phyloP scores from a whole-genome alignment of 2,797 vertebrate genomes.

The Tauraco hartlaubi region DNA sequence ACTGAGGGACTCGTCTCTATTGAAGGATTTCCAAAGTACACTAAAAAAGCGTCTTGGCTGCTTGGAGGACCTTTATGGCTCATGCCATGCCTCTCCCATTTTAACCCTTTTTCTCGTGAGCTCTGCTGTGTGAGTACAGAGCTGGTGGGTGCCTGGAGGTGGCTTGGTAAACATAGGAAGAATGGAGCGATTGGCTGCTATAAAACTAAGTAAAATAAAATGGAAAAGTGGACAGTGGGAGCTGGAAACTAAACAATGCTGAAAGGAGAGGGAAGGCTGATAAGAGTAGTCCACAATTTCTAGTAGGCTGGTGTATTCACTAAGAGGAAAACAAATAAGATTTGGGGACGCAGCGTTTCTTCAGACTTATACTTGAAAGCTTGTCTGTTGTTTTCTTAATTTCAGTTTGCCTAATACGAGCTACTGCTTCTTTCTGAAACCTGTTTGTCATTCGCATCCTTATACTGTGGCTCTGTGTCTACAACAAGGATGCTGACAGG shows the following conservation, averaged over 20 bases:
- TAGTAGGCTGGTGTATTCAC: background rate
- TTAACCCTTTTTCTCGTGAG: background rate
- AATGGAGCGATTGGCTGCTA: background rate
- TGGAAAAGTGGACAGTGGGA: background rate
- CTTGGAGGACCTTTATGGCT: background rate
- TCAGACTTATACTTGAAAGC: background rate
- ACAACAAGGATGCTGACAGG: background rate
- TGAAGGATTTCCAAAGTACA: background rate
- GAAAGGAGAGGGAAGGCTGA: background rate
- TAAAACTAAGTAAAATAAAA: background rate
- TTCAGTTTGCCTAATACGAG: background rate
- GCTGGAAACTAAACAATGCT: background rate
- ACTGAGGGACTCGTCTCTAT: background rate
- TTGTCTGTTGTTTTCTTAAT: background rate
- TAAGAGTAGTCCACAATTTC: background rate
- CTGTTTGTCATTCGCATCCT: background rate
- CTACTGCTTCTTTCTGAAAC: background rate
- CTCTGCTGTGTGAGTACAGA: background rate
- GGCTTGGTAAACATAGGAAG: background rate
- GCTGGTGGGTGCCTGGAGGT: background rate
- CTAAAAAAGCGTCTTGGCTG: background rate
- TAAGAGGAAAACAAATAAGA: background rate
- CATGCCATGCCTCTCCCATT: background rate
- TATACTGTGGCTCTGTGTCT: background rate
- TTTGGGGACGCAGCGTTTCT: background rate